phyloP scores from a whole-genome alignment of 2,797 vertebrate genomes.

The Spinibarbus caldwelli region DNA sequence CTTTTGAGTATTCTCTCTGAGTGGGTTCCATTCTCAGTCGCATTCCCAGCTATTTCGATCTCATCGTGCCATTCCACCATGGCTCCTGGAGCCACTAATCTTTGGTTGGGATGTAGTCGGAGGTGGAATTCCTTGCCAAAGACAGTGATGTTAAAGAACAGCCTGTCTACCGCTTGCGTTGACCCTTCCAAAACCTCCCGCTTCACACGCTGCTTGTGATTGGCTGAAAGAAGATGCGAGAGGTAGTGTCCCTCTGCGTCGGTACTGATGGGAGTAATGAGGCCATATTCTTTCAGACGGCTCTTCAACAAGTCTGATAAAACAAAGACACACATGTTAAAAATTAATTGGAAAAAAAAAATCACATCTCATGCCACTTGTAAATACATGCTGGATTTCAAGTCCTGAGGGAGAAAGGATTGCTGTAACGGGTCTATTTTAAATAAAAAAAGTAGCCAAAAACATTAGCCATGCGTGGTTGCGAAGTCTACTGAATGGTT shows the following conservation, averaged over 20 bases:
- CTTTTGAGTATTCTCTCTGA: conserved; percentile 78
- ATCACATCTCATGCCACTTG: not conserved
- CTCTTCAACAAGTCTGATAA: conserved; percentile 75
- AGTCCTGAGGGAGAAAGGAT: not conserved
- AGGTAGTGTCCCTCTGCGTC: conserved; percentile 86
- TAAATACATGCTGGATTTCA: not conserved
- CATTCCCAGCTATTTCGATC: conserved; percentile 64
- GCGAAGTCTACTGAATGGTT: conserved; percentile 42
- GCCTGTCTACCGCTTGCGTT: conserved; percentile 62
- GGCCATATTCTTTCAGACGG: conserved; percentile 83
- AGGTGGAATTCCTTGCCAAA: conserved; percentile 95
- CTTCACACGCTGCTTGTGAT: conserved; percentile 83
- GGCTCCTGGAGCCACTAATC: conserved; percentile 86
- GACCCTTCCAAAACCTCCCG: conserved; percentile 75
- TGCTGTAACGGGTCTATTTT: not conserved
- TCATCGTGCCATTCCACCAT: conserved; percentile 91
- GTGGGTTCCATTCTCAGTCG: conserved; percentile 59
- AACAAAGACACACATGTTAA: conserved; percentile 29
- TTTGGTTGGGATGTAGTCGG: conserved; percentile 84
- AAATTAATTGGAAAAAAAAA: too few relatives aligned
- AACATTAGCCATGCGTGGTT: conserved; percentile 61
- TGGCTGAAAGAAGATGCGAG: conserved; percentile 89
- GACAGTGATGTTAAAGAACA: conserved; percentile 93
- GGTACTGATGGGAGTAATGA: conserved; percentile 92
- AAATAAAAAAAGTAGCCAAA: not conserved